phyloP scores from a whole-genome alignment of 2,113 vertebrate genomes.

The Cryptotis parvus region DNA sequence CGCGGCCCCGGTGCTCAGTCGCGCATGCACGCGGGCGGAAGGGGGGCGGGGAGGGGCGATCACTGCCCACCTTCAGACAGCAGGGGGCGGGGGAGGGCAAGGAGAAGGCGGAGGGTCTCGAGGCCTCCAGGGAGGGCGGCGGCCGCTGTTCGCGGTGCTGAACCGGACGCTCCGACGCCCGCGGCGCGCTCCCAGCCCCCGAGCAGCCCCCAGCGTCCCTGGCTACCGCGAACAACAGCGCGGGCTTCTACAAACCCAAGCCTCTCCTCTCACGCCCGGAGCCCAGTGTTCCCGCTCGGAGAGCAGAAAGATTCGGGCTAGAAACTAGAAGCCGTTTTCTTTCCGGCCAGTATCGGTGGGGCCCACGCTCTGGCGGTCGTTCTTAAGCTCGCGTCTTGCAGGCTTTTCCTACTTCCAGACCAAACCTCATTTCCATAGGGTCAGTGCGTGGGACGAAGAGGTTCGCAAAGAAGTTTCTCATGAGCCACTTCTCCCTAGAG shows the following conservation, averaged over 20 bases:
- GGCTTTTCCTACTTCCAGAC: constrained; percentile 55
- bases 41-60: constrained; percentile 53
- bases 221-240: background rate
- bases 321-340: constrained; percentile 30
- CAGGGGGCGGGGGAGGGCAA: background rate
- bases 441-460: constrained; percentile 21
- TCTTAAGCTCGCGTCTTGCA: constrained; percentile 42
- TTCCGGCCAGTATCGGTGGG: constrained; percentile 28
- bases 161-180: constrained; percentile 41
- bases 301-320: constrained; percentile 53
- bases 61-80: constrained; percentile 61
- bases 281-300: constrained; percentile 12
- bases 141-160: constrained; percentile 76
- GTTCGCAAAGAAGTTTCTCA: constrained; percentile 64
- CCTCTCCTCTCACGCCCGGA: constrained; percentile 9
- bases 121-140: background rate
- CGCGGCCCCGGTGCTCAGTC: constrained; percentile 61
- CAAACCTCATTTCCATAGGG: constrained; percentile 47
- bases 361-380: background rate
- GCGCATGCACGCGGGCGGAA: constrained; percentile 60
- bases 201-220: background rate
- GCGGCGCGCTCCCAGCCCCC: background rate
- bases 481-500: constrained; percentile 26
- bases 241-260: constrained; percentile 40
- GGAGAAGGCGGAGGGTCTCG: background rate